Base-by-base conservation (phyloP, 2,888 invertebrate genomes). In the Aspidiotus rigidus region DNA sequence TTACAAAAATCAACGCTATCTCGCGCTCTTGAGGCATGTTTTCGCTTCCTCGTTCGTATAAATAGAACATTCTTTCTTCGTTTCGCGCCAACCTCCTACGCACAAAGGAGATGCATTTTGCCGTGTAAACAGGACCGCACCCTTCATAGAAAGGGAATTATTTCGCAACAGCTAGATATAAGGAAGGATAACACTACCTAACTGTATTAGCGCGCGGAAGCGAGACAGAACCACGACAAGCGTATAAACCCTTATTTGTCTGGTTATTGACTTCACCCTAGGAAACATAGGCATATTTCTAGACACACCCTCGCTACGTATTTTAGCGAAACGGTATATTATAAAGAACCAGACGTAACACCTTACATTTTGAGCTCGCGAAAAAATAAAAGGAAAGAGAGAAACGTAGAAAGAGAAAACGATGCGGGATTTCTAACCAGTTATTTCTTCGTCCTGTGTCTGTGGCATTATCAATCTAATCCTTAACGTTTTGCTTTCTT, bases 191-290 rank as follows among this genome's bases (percentile, higher is more conserved):
- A 55, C 49, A 64, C 28, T 7, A 16, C 53, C 28, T 39, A 28
- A 28, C 16, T 15, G 54, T 11, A 15, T 28, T 28, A 28, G 28
- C 28, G 28, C 28, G 28, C 16, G 44, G 56, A 64, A 15, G 55
- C 42, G 57, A 44, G 57, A 11, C 15, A 57, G 44, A 42, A 56
- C 56, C 56, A 64, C 55, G 64, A 64, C 64, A 64, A 56, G 64
- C 64, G 56, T 16, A 64, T 57, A 64, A 64, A 64, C 64, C 64
- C 64, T 64, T 64, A 64, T 64, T 57, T 64, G 64, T 64, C 64
- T 64, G 64, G 64, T 64, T 64, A 64, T 64, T 64, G 64, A 64
- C 64, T 64, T 64, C 64, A 57, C 64, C 64, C 64, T 64, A 57
- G 57, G 64, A 64, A 64, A 57, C 64, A 64, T 57, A 56, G 17